Base-by-base conservation (phyloP, 2,888 invertebrate genomes). In the Lithodes maja region DNA sequence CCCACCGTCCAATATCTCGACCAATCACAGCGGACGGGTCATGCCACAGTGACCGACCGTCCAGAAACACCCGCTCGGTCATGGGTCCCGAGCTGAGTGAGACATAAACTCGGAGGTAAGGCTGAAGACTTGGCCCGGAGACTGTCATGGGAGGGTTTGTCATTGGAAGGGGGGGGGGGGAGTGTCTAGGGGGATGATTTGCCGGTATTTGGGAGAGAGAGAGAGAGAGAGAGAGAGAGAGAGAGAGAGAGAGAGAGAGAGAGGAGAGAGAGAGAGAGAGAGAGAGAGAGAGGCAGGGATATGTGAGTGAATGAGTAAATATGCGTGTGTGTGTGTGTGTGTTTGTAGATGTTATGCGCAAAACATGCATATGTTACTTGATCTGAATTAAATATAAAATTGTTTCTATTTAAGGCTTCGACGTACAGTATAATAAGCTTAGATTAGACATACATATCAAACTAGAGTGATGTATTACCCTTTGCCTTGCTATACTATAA, bases 281-380 rank as follows among this genome's bases (percentile, higher is more conserved):
- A n/a, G n/a, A 15, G 15, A 12, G 53, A 3, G 53, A 17, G 79
- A 53, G 79, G 12, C 9, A 15, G 50, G 50, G n/a, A 2, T 52
- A 52, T 78, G 78, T 78, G 78, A n/a, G 78, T 78, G 78, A 52
- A 15, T 78, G 78, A 2, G 78, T 50, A 52, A 7, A 52, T 52
- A 54, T 53, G 79, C 53, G 79, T 79, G 79, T 79, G 79, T 79
- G 79, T 79, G 54, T 54, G 54, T 77, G 77, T 77, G 77, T 77
- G 77, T 77, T 17, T 75, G 75, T 75, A 49, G 9, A 49, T 75
- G 75, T 75, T 33, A 33, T 33, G 33, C 33, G 33, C 33, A 33
- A 33, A 33, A 33, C 33, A 33, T 33, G 33, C 33, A 33, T 33
- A 33, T 33, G 33, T 33, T 33, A 33, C 33, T 33, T 33, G 33